Evolutionary conservation across 2,888 invertebrate genomes (phyloP), one percentile per base, ranked within the genome.

Genomic region (Octonoba sinensis): DNA sequence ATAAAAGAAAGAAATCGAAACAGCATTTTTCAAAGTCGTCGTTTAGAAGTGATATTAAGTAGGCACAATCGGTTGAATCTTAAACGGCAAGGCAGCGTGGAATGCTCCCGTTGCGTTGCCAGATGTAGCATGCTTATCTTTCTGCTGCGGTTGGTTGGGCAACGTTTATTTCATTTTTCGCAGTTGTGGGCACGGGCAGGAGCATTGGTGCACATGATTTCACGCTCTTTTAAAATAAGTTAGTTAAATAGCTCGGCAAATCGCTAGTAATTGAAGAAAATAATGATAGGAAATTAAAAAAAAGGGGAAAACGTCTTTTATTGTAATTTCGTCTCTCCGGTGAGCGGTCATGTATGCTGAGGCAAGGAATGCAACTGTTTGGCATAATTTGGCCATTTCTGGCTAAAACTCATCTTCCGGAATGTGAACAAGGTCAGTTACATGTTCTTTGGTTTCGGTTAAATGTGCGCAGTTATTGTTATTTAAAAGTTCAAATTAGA

Each of bases 151-250:
- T 71, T 49, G 57, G 59, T 20, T 49, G 59, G 22, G 22, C 47
- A 71, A 71, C 57, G 44, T 69, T 36, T 44, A 56, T 59, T 22
- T 71, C 57, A 46, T 46, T 71, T 57, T 70, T 56, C 20, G 57
- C 70, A 59, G 69, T 59, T 60, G 57, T 22, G n/a, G 59, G 56
- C 60, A 27, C 47, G 59, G 22, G 57, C 11, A 22, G 13, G 57
- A 16, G 24, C 66, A 67, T 57, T 59, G 74, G 66, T 56, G 54
- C 59, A 66, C 24, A 49, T 44, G 44, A 66, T 65, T 75, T 75
- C 74, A 75, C 74, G 74, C 47, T 72, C 56, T 60, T 62, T 46
- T 49, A 36, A 62, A 62, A 72, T 72, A 72, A 51, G 60, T 72
- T 60, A 72, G 72, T 62, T 72, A 62, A 72, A 72, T 51, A 60